phyloP scores from a whole-genome alignment of 2,113 vertebrate genomes.

The Xyliphius kryptos region DNA sequence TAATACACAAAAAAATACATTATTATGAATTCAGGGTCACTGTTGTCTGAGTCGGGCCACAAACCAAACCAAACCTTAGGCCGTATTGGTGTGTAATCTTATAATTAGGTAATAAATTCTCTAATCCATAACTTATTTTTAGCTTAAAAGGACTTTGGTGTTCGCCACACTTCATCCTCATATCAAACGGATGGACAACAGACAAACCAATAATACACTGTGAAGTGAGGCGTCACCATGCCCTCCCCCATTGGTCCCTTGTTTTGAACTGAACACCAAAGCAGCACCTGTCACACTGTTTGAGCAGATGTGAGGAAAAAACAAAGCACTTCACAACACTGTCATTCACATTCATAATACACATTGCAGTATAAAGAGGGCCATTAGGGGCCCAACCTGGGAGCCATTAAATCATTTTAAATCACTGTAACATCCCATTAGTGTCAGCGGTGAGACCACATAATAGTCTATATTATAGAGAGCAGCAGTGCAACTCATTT shows the following conservation, averaged over 20 bases:
- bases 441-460: slow-evolving; percentile 95
- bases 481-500: slow-evolving; percentile 96
- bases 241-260: slow-evolving; percentile 29
- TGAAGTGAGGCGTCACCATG: slow-evolving; percentile 33
- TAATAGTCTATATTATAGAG: slow-evolving; percentile 97
- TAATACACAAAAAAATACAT: no score
- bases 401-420: slow-evolving; percentile 99
- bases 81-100: no score
- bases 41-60: no score
- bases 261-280: slow-evolving; percentile 20
- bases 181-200: slow-evolving; percentile 21
- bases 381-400: slow-evolving; percentile 98
- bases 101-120: no score
- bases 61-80: no score
- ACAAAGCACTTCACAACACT: slow-evolving; percentile 96
- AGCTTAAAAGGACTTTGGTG: background rate
- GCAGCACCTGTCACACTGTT: slow-evolving; percentile 63
- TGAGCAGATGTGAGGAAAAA: slow-evolving; percentile 59
- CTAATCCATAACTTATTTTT: no score
- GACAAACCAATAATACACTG: background rate
- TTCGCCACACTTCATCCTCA: slow-evolving; percentile 13
- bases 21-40: no score
- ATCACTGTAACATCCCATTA: slow-evolving; percentile 99
- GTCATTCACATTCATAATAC: slow-evolving; percentile 98
- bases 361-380: slow-evolving; percentile 97